Evolutionary conservation across 2,797 vertebrate genomes (phyloP), one percentile per base, ranked within the genome.

Genomic region (Typhlichthys subterraneus): DNA sequence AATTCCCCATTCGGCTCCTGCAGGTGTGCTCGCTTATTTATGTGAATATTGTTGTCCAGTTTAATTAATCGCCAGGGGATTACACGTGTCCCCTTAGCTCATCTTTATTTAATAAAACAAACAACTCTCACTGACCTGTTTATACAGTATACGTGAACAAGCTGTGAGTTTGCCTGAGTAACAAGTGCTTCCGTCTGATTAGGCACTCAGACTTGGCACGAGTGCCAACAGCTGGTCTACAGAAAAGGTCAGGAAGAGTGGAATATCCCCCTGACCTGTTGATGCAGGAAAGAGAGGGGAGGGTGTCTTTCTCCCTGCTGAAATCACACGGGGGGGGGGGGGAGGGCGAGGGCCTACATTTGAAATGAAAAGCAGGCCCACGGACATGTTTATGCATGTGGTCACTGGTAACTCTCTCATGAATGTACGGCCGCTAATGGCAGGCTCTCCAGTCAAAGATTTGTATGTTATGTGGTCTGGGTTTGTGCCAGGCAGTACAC

Each of bases 51-150:
- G 73, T 70, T 51, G 74, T 68, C 72, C 62, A 66, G 63, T 14
- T 9, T 84, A 87, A 88, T 87, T 82, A 86, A 88, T 82, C 85
- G 84, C 69, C 53, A 63, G 65, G 63, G 69, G 57, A 85, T 84
- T 79, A 69, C 50, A 56, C 67, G 69, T 71, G 33, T 76, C 68
- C 46, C 80, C 74, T 73, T 55, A 56, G 58, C 53, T 55, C 45
- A 55, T 66, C 70, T 65, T 14, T 67, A 78, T 79, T 77, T 57
- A 47, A 53, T 64, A 15, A 52, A 63, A 58, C 48, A 59, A 17
- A 50, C 19, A 83, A 72, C 63, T 63, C 72, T 62, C 4, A 50
- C 66, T 76, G 23, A 23, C 23, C 23, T 23, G 23, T 23, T 23
- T 23, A 66, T 57, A 17, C 66, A 80, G 80, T 76, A 73, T 75